A percentile compares a stretch with the other conserved stretches of the same genome.
Conservation (phyloP, 1,140 invertebrate genomes). For the Penaeus japonicus region DNA sequence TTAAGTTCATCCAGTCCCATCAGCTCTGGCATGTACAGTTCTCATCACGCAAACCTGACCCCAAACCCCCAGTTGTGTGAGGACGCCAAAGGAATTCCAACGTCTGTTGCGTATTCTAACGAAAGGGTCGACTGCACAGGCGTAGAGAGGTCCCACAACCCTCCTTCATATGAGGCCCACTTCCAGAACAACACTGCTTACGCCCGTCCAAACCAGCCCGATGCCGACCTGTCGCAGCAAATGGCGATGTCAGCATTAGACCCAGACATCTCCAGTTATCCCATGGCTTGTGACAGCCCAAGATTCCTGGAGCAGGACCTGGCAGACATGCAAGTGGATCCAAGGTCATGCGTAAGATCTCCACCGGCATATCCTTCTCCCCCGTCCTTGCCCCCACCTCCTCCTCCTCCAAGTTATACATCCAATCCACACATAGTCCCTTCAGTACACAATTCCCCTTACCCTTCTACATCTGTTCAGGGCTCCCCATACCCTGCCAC, state of each 20-base stretch:
- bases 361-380: conserved; percentile 38
- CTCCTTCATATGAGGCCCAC: conserved; percentile 45
- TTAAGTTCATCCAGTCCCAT: too few relatives aligned
- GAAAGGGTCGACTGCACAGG: too few relatives aligned
- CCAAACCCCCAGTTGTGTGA: too few relatives aligned
- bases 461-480: background rate
- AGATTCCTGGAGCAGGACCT: background rate
- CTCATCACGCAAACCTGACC: too few relatives aligned
- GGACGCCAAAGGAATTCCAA: too few relatives aligned
- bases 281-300: conserved; percentile 6
- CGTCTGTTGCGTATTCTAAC: too few relatives aligned
- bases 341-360: background rate
- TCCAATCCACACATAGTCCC: background rate
- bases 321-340: background rate
- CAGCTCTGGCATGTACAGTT: too few relatives aligned
- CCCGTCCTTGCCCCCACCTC: background rate
- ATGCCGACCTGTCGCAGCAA: too few relatives aligned
- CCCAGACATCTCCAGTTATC: conserved; percentile 17
- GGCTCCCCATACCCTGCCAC: too few relatives aligned
- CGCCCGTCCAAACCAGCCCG: background rate
- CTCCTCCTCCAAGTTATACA: conserved; percentile 18
- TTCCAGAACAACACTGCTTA: conserved; percentile 17
- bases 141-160: conserved; percentile 27
- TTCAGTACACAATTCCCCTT: background rate
- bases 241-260: too few relatives aligned